These are phyloP conservation scores for Sebastes itinus DNA, from an alignment of 2,797 vertebrate species.

Conservation along the genomic window DNA sequence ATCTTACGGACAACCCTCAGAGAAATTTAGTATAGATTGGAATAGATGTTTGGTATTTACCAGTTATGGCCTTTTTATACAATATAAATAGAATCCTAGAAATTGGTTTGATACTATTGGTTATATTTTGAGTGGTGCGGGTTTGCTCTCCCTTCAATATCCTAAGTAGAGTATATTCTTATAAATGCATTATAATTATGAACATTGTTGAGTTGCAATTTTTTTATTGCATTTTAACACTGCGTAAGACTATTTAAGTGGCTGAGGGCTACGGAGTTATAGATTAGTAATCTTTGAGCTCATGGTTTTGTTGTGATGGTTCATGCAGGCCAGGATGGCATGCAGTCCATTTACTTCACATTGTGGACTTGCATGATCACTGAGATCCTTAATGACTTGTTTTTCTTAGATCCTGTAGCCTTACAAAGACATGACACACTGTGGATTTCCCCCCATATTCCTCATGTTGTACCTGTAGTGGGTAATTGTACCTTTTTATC, in stretches of 20 bases:
- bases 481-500: slow-evolving; percentile 57
- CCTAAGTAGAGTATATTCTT: slow-evolving; percentile 44
- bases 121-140: slow-evolving; percentile 59
- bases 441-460: slow-evolving; percentile 14
- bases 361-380: slow-evolving; percentile 27
- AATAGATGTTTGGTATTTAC: slow-evolving; percentile 58
- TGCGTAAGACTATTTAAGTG: slow-evolving; percentile 43
- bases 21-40: slow-evolving; percentile 52
- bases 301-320: slow-evolving; percentile 45
- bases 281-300: slow-evolving; percentile 35
- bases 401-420: slow-evolving; percentile 41
- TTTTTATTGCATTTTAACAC: slow-evolving; percentile 60
- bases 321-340: slow-evolving; percentile 19
- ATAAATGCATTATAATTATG: slow-evolving; percentile 51
- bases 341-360: slow-evolving; percentile 21
- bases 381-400: slow-evolving; percentile 29
- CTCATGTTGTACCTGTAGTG: slow-evolving; percentile 51
- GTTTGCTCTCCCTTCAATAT: slow-evolving; percentile 48
- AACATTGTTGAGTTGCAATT: slow-evolving; percentile 50
- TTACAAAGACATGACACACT: slow-evolving; percentile 42
- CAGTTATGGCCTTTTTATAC: slow-evolving; percentile 60
- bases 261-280: slow-evolving; percentile 12
- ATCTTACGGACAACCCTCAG: slow-evolving; percentile 40
- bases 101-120: slow-evolving; percentile 65
- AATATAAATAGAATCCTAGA: slow-evolving; percentile 60